Evolutionary conservation across 2,797 vertebrate species (phyloP).

Genomic region (Neostethus bicornis): DNA sequence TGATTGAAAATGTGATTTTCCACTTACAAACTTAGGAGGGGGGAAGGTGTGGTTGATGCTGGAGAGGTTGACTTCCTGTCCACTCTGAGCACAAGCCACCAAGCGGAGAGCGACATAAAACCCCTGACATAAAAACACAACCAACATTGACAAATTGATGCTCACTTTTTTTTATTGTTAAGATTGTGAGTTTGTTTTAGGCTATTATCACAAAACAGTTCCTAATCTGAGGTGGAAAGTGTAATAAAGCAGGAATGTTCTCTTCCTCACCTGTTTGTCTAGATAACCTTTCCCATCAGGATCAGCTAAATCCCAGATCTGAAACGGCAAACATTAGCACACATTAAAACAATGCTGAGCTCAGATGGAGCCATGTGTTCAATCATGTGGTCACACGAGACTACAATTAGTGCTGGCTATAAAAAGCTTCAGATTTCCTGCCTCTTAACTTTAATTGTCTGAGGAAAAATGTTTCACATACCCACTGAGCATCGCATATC

Average conservation of each 20-base stretch:
- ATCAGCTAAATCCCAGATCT: slow-evolving; percentile 99
- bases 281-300: slow-evolving; percentile 96
- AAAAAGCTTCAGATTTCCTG: too few species aligned
- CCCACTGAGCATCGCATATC: too few species aligned
- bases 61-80: slow-evolving; percentile 89
- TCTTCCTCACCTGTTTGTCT: slow-evolving; percentile 90
- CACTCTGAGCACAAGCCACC: slow-evolving; percentile 92
- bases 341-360: not conserved
- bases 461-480: too few species aligned
- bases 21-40: slow-evolving; percentile 95
- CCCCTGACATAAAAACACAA: slow-evolving; percentile 77
- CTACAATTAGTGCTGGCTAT: too few species aligned
- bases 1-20: not conserved
- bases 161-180: not conserved
- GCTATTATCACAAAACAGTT: not conserved
- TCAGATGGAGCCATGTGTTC: too few species aligned
- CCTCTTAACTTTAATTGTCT: too few species aligned
- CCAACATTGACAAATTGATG: not conserved
- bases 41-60: slow-evolving; percentile 86
- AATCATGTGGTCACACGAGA: too few species aligned
- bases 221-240: too few species aligned
- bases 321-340: slow-evolving; percentile 36
- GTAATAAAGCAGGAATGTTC: too few species aligned
- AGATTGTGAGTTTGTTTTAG: not conserved
- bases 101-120: slow-evolving; percentile 92